phyloP scores from a whole-genome alignment of 2,888 invertebrate genomes.

The Deilephila porcellus region DNA sequence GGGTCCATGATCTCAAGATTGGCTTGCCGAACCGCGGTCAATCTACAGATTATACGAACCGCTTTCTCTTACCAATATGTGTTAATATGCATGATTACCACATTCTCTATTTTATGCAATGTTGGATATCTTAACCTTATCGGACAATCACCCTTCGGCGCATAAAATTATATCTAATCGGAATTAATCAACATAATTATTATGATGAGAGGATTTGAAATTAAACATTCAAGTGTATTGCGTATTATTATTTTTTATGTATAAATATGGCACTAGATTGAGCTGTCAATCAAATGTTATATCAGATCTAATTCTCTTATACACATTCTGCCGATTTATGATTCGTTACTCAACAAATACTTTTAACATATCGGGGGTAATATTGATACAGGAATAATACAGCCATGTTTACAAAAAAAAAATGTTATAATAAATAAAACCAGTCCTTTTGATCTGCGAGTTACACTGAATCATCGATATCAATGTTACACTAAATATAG shows the following conservation, averaged over 20 bases:
- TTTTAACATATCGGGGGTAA: no score
- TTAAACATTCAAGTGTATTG: neutral
- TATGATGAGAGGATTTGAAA: neutral
- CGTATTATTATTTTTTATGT: neutral
- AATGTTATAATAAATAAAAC: no score
- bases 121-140: neutral
- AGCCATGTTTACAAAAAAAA: no score
- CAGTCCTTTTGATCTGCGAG: no score
- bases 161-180: neutral
- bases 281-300: neutral
- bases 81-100: conserved; percentile 1
- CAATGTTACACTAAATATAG: no score
- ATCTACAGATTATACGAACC: conserved; percentile 2
- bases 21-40: neutral
- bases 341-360: no score
- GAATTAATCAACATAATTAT: neutral
- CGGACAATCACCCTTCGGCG: neutral
- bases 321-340: no score
- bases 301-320: neutral
- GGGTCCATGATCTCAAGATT: neutral
- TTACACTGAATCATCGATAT: no score
- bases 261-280: neutral
- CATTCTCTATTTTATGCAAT: neutral
- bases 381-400: no score
- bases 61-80: conserved; percentile 6